Percentiles rank a stretch among this genome's conserved stretches.
Evolutionary conservation across 92 coral and sea anemone species (phyloP).

Genomic region (Actinostola sp.): DNA sequence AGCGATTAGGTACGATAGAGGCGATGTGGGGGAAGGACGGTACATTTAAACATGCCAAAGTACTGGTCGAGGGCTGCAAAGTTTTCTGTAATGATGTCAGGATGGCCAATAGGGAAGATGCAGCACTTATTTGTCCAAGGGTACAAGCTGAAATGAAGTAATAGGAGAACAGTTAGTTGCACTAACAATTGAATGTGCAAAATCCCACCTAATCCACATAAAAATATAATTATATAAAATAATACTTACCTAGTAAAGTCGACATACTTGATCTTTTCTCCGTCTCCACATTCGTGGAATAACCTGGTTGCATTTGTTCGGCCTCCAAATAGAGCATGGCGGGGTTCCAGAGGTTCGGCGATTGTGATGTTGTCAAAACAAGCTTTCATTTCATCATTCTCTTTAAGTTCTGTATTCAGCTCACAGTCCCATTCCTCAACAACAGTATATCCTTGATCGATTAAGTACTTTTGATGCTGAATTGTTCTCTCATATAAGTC

Average conservation of each 20-base stretch:
- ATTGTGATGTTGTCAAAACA: conserved; percentile 6
- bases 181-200: too few species aligned
- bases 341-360: conserved; percentile 30
- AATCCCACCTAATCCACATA: background rate
- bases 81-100: conserved; percentile 39
- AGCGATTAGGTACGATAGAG: conserved; percentile 20
- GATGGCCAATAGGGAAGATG: conserved; percentile 30
- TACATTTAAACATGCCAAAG: background rate
- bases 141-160: conserved; percentile 9
- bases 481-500: conserved; percentile 36
- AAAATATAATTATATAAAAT: background rate
- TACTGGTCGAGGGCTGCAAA: conserved; percentile 3
- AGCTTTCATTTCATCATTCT: conserved; percentile 21
- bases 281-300: conserved; percentile 4
- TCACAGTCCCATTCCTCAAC: conserved; percentile 55
- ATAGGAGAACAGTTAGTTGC: background rate
- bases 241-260: conserved; percentile 42
- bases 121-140: conserved; percentile 34
- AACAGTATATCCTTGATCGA: conserved; percentile 30
- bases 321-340: conserved; percentile 35
- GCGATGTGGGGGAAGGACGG: conserved; percentile 1
- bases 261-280: conserved; percentile 39
- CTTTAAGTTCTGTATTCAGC: conserved; percentile 12
- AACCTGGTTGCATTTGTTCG: conserved; percentile 31
- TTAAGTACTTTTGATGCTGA: conserved; percentile 10